phyloP scores from a whole-genome alignment of 2,797 vertebrate genomes.

The Poecile montanus region DNA sequence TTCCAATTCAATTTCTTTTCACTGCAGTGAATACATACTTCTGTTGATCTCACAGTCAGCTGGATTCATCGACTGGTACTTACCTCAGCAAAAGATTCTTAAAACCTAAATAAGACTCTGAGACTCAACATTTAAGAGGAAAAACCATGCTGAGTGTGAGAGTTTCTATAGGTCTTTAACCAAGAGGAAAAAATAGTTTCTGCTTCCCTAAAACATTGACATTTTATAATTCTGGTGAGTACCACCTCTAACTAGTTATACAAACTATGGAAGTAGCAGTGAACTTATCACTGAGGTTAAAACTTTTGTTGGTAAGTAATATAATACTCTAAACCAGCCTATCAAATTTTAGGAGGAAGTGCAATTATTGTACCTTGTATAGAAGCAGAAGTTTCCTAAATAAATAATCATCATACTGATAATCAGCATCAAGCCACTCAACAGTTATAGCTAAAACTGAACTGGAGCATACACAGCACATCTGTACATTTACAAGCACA shows the following conservation, averaged over 20 bases:
- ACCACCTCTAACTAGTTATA: neutral
- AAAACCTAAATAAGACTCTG: neutral
- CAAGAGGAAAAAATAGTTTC: neutral
- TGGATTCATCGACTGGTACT: neutral
- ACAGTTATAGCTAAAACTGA: neutral
- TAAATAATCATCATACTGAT: neutral
- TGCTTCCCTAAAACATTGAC: neutral
- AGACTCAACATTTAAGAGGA: neutral
- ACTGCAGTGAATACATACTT: neutral
- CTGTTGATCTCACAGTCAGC: neutral
- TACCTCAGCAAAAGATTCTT: neutral
- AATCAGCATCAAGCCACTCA: constrained; percentile 16
- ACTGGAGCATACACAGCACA: neutral
- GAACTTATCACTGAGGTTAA: neutral
- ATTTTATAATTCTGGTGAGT: neutral
- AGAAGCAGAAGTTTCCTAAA: neutral
- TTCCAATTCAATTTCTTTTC: constrained; percentile 25
- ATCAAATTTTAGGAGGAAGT: neutral
- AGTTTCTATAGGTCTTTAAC: neutral
- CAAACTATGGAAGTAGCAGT: neutral
- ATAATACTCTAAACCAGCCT: neutral
- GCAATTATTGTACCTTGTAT: neutral
- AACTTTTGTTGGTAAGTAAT: neutral
- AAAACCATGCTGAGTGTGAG: neutral
- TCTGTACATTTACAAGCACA: constrained; percentile 32